Evolutionary conservation across 2,797 vertebrate genomes (phyloP).

Genomic region (Staurois parvus): DNA sequence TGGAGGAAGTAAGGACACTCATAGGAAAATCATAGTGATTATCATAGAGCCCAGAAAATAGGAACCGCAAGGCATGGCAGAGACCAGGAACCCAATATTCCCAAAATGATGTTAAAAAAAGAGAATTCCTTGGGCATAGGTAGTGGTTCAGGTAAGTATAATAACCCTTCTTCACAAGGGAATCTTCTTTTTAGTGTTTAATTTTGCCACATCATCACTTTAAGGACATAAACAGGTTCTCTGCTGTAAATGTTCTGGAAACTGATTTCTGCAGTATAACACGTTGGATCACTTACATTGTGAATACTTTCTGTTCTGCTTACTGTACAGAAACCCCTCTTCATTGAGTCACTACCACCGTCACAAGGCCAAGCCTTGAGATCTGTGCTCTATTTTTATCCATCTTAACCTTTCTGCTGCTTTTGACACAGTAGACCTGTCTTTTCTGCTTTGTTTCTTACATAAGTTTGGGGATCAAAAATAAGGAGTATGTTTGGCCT

Average conservation of each 20-base stretch:
- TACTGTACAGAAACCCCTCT: background rate
- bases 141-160: background rate
- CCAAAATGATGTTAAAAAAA: too few species aligned
- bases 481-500: background rate
- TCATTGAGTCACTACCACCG: background rate
- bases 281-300: background rate
- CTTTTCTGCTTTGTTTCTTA: background rate
- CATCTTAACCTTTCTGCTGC: conserved; percentile 2
- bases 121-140: too few species aligned
- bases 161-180: background rate
- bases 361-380: conserved; percentile 2
- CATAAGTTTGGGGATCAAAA: background rate
- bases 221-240: background rate
- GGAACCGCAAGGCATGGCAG: too few species aligned
- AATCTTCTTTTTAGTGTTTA: background rate
- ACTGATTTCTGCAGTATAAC: too few species aligned
- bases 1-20: too few species aligned
- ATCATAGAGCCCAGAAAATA: too few species aligned
- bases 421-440: background rate
- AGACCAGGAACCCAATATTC: too few species aligned
- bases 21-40: too few species aligned
- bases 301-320: background rate
- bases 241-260: background rate
- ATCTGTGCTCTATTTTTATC: conserved; percentile 10
- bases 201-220: background rate